Percentiles rank a stretch among this genome's conserved stretches.
Conservation (phyloP, 2,113 vertebrate genomes). For the Hyperoodon ampullatus region DNA sequence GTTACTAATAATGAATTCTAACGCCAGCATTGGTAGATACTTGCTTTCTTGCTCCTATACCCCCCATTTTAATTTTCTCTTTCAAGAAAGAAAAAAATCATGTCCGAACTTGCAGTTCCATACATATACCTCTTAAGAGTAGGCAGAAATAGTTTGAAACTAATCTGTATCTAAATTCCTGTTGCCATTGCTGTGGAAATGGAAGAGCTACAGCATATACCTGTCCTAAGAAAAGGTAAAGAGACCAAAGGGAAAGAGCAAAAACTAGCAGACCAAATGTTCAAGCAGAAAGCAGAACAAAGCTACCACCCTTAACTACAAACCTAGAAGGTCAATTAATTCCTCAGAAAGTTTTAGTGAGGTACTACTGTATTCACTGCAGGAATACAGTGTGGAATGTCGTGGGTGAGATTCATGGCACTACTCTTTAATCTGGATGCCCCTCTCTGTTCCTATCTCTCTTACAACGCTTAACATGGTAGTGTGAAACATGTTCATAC, state of each 20-base stretch:
- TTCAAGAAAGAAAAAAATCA: conserved; percentile 27
- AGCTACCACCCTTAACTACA: background rate
- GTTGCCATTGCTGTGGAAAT: background rate
- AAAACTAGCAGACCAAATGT: background rate
- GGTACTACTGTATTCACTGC: background rate
- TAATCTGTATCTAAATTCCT: background rate
- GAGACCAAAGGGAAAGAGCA: background rate
- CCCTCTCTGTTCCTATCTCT: background rate
- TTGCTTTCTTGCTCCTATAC: conserved; percentile 23
- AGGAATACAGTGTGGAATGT: background rate
- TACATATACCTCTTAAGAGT: background rate
- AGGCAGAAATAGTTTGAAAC: conserved; percentile 25
- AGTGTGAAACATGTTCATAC: background rate
- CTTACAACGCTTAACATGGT: background rate
- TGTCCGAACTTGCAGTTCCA: conserved; percentile 12
- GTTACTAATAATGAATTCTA: conserved; percentile 32
- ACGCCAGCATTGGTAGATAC: background rate
- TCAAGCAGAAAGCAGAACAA: background rate
- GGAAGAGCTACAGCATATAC: background rate
- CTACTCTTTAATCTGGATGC: background rate
- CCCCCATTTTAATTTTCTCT: conserved; percentile 52
- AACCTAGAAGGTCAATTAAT: background rate
- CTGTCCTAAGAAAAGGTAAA: background rate
- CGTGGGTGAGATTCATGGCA: background rate
- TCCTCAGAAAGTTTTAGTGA: background rate